Evolutionary conservation across 2,888 invertebrate species (phyloP).

Genomic region (Dolomedes plantarius): DNA sequence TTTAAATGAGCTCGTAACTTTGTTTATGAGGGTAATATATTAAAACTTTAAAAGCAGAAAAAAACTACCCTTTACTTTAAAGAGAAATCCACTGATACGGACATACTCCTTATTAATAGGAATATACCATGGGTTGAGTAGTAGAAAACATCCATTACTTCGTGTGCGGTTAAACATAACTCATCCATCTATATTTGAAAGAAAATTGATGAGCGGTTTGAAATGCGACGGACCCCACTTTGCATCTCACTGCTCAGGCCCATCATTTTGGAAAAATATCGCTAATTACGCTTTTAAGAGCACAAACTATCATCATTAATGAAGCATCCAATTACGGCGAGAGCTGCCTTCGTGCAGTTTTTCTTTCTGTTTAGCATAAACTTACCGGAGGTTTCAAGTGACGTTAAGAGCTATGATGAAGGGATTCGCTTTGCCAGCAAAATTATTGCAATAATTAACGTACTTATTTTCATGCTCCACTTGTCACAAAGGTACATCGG

Average conservation of each 20-base stretch:
- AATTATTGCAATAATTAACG: constrained; percentile 61
- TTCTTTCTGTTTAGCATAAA: neutral
- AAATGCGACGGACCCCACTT: neutral
- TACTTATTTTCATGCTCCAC: constrained; percentile 27
- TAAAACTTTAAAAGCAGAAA: too few relatives aligned
- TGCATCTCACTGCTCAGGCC: neutral
- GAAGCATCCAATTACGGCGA: constrained; percentile 50
- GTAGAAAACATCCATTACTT: too few relatives aligned
- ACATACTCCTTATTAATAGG: too few relatives aligned
- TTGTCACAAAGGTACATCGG: constrained; percentile 30
- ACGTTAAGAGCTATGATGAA: constrained; percentile 42
- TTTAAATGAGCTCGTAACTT: too few relatives aligned
- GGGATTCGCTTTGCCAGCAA: constrained; percentile 36
- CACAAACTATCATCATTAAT: constrained; percentile 59
- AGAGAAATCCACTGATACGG: too few relatives aligned
- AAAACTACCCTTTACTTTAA: too few relatives aligned
- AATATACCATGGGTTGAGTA: too few relatives aligned
- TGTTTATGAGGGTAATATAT: too few relatives aligned
- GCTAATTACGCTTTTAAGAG: constrained; percentile 62
- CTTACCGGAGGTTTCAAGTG: constrained; percentile 41
- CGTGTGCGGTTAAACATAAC: too few relatives aligned
- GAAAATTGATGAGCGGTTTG: neutral
- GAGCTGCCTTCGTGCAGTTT: constrained; percentile 7
- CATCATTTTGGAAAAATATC: constrained; percentile 33
- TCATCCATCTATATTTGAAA: too few relatives aligned